Conservation (phyloP, 1,140 invertebrate species). For the Teleopsis dalmanni region DNA sequence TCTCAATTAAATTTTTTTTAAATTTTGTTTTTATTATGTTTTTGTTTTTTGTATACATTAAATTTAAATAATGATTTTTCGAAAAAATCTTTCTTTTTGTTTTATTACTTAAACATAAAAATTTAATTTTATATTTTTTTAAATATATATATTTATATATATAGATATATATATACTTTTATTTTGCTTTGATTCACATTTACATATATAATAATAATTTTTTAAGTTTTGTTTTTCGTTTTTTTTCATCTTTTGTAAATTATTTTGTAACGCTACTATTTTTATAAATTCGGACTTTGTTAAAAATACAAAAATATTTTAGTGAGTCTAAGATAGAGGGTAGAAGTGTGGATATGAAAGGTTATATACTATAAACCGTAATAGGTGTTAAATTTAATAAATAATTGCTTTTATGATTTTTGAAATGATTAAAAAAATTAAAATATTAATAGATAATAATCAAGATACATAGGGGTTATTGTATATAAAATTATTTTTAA, state of each 20-base stretch:
- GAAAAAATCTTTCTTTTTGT: background rate
- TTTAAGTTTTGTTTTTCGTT: background rate
- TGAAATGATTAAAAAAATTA: no score
- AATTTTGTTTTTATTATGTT: background rate
- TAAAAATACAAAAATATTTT: background rate
- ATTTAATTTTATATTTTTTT: background rate
- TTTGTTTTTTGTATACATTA: background rate
- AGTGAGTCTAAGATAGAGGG: no score
- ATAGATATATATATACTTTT: background rate
- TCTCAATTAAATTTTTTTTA: background rate
- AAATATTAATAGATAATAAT: no score
- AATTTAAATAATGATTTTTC: background rate
- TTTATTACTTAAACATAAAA: background rate
- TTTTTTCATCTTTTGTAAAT: background rate
- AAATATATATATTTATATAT: background rate
- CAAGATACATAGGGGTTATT: no score
- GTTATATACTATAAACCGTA: no score
- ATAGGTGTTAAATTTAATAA: no score
- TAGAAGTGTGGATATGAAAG: no score
- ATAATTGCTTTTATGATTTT: no score
- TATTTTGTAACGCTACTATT: background rate
- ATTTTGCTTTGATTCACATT: background rate
- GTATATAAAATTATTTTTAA: no score
- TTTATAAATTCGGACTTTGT: background rate
- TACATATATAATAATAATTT: background rate